A percentile compares a stretch with the other conserved stretches of the same genome.
These are phyloP conservation scores for Sebastes melanostomus DNA, from an alignment of 2,797 vertebrate genomes.

Conservation along the genomic window DNA sequence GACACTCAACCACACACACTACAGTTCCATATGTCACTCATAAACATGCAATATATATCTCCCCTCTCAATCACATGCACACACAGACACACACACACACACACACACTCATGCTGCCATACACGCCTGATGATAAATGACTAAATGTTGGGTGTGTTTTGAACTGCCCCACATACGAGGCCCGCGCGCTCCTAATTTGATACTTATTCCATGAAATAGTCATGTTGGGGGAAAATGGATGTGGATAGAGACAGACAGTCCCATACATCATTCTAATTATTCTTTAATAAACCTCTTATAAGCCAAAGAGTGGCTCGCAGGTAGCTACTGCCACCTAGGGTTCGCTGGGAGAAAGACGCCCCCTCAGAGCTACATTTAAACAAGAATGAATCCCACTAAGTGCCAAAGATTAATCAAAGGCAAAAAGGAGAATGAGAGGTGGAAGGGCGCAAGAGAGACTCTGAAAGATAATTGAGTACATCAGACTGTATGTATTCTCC, in stretches of 20 bases:
- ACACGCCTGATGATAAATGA: constrained; percentile 76
- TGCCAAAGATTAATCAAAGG: constrained; percentile 69
- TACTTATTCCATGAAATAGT: constrained; percentile 82
- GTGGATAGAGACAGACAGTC: constrained; percentile 83
- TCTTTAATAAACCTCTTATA: constrained; percentile 81
- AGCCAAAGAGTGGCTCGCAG: constrained; percentile 46
- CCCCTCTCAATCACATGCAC: constrained; percentile 38
- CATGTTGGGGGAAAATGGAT: constrained; percentile 80
- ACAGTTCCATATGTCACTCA: constrained; percentile 46
- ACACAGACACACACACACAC: constrained; percentile 22
- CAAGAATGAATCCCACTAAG: constrained; percentile 59
- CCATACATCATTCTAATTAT: constrained; percentile 84
- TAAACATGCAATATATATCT: constrained; percentile 55
- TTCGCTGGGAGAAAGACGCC: constrained; percentile 29
- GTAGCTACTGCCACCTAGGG: constrained; percentile 86
- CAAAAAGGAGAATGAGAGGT: constrained; percentile 47
- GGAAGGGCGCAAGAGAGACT: constrained; percentile 41
- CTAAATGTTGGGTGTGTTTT: constrained; percentile 77
- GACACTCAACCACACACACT: constrained; percentile 5
- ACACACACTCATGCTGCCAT: constrained; percentile 46
- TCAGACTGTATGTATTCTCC: constrained; percentile 55
- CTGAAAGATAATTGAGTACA: constrained; percentile 53
- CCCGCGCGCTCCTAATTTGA: constrained; percentile 74
- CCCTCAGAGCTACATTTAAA: constrained; percentile 53
- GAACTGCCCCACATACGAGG: constrained; percentile 77